phyloP scores from a whole-genome alignment of 2,113 vertebrate genomes.

The Malurus elegans region DNA sequence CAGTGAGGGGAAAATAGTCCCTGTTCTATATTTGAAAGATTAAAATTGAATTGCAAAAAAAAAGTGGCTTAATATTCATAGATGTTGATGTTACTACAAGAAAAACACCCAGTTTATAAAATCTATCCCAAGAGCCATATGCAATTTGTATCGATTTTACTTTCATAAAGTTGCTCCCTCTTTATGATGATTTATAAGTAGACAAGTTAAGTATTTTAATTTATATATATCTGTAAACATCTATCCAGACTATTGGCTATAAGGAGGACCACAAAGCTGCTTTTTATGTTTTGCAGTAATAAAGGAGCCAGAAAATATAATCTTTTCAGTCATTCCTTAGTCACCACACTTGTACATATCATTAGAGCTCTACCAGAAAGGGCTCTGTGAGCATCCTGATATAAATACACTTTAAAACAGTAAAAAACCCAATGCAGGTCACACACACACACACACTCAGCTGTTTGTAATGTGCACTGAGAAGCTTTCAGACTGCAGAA shows the following conservation, averaged over 20 bases:
- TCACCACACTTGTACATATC: background rate
- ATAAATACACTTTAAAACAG: background rate
- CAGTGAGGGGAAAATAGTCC: background rate
- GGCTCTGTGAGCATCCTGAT: background rate
- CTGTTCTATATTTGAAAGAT: background rate
- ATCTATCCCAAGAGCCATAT: background rate
- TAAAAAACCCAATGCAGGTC: background rate
- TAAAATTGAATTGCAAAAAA: conserved; percentile 11
- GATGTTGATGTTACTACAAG: background rate
- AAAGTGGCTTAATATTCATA: conserved; percentile 16
- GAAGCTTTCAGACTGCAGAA: background rate
- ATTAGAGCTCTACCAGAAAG: background rate
- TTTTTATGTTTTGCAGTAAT: background rate
- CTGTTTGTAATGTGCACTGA: background rate
- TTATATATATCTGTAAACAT: background rate
- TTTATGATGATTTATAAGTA: conserved; percentile 31
- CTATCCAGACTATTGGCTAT: background rate
- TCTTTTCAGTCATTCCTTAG: background rate
- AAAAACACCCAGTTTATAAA: conserved; percentile 15
- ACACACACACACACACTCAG: background rate
- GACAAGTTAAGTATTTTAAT: background rate
- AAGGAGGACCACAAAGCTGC: background rate
- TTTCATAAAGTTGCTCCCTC: conserved; percentile 25
- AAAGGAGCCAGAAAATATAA: background rate
- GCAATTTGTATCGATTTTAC: conserved; percentile 48